Evolutionary conservation across 2,797 vertebrate species (phyloP).

Genomic region (Acrossocheilus wenchowensis): DNA sequence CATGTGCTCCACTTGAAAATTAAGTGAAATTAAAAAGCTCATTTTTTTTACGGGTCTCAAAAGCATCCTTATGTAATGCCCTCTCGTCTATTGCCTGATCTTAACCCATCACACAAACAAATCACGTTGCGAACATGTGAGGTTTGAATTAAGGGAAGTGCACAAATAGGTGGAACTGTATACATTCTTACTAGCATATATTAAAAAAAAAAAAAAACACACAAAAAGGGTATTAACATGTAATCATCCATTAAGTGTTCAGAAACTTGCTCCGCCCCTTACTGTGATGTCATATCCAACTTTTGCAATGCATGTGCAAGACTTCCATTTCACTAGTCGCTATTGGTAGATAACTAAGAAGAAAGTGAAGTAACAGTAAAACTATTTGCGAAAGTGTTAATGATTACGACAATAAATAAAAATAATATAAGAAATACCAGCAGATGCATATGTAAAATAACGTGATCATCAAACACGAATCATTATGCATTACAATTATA

Average conservation of each 20-base stretch:
- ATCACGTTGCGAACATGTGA: conserved; percentile 8
- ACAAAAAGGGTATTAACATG: too few relatives aligned
- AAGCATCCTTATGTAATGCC: conserved; percentile 35
- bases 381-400: too few relatives aligned
- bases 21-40: not conserved
- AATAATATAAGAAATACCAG: too few relatives aligned
- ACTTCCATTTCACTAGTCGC: not conserved
- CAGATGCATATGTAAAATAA: too few relatives aligned
- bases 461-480: too few relatives aligned
- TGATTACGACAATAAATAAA: too few relatives aligned
- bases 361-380: too few relatives aligned
- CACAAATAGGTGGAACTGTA: not conserved
- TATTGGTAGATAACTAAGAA: too few relatives aligned
- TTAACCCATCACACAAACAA: conserved; percentile 3
- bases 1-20: not conserved
- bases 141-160: not conserved
- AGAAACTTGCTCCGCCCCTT: not conserved
- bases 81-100: not conserved
- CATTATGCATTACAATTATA: too few relatives aligned
- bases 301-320: not conserved
- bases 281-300: not conserved
- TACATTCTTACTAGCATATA: not conserved
- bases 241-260: not conserved
- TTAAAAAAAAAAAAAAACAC: too few relatives aligned
- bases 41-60: not conserved